These are phyloP conservation scores for Parazoanthus swiftii DNA, from an alignment of 92 coral and sea anemone species.

Conservation along the genomic window DNA sequence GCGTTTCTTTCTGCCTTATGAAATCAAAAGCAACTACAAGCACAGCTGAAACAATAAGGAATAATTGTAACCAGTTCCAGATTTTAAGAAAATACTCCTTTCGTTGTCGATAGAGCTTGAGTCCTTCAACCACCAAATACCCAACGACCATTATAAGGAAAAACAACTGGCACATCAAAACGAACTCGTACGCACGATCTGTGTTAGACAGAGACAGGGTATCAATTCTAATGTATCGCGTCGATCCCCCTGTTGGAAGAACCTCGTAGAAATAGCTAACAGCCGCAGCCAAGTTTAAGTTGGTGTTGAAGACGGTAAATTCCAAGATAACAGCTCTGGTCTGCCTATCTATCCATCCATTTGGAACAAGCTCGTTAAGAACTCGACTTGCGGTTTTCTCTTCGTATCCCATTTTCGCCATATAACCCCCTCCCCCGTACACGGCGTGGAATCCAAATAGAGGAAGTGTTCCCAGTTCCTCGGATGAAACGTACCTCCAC, in stretches of 20 bases:
- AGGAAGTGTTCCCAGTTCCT: conserved; percentile 6
- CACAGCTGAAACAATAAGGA: conserved; percentile 31
- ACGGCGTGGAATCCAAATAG: conserved; percentile 28
- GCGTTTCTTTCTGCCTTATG: conserved; percentile 22
- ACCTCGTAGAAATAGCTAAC: conserved; percentile 44
- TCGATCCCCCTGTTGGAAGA: conserved; percentile 43
- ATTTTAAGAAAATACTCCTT: no score
- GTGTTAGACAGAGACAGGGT: not conserved
- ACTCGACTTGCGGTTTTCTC: conserved; percentile 29
- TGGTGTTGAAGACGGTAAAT: conserved; percentile 34
- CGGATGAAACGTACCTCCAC: conserved; percentile 6
- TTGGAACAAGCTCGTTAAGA: conserved; percentile 28
- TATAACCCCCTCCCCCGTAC: conserved; percentile 51
- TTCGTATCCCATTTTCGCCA: conserved; percentile 47
- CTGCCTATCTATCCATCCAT: conserved; percentile 54
- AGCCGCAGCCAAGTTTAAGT: conserved; percentile 28
- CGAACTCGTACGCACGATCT: not conserved
- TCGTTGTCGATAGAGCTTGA: conserved; percentile 35
- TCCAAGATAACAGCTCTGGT: conserved; percentile 53
- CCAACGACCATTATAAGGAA: conserved; percentile 46
- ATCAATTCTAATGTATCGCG: not conserved
- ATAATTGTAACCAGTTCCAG: conserved; percentile 21
- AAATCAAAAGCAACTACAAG: conserved; percentile 25
- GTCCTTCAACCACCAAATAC: conserved; percentile 41
- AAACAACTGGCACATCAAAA: conserved; percentile 4